Base-by-base conservation (phyloP, 2,888 invertebrate genomes). In the Cephus runcator region DNA sequence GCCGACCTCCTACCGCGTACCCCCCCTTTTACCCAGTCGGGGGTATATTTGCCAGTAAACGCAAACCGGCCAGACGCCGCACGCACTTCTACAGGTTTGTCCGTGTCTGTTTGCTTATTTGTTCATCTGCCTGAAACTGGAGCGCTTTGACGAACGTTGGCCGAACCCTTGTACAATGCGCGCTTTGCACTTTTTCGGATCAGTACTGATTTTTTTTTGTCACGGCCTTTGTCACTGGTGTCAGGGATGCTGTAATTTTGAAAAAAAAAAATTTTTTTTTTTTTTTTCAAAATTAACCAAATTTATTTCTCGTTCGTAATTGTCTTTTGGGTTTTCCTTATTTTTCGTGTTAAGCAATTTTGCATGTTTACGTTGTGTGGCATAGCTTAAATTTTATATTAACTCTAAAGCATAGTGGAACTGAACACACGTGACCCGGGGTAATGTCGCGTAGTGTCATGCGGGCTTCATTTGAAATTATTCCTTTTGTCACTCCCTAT, bases 391-490 rank as follows among this genome's bases (percentile, higher is more conserved):
- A 3, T 15, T 2, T 15, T 23, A 15, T 1, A 23, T 23, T 40
- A 0, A 40, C 9, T 23, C 23, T 9, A 56, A 23, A 40, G 40
- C 40, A 23, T 2, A 56, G 76, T 69, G 56, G 30, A 77, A 73
- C 74, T 75, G 33, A 73, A 33, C 34, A 15, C 73, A 73, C 40
- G 76, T 74, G 75, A 76, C 79, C 76, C 74, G 71, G 40, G 76
- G 69, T 75, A 79, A 76, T 75, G 76, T 77, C 76, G 73, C 73
- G 33, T 77, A 77, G 79, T 56, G 76, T 73, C 83, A 86, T 84
- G 84, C 86, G 86, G 85, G 85, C 85, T 88, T 81, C 85, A 80
- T 87, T 87, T 86, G 76, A 84, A 85, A 87, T 87, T 84, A 85
- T 87, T 87, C 81, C 81, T 87, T 71, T 86, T 85, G 82, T 81